These are phyloP conservation scores for Drosophila histrio DNA, from an alignment of 2,888 invertebrate species.

Conservation along the genomic window DNA sequence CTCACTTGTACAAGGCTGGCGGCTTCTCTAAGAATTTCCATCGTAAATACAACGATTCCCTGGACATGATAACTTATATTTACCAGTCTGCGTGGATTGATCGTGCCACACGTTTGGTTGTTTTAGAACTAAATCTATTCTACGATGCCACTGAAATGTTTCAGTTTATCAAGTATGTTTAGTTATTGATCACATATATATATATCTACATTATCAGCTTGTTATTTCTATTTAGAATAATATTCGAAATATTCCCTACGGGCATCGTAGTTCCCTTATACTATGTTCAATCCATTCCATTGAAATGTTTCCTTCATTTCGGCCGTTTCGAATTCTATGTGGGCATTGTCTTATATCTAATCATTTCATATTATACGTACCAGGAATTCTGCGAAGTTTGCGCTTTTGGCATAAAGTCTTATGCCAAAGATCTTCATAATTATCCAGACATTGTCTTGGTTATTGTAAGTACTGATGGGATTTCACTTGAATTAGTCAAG, in stretches of 20 bases:
- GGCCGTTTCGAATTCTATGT: accelerated
- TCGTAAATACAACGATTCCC: neutral
- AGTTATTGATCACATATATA: neutral
- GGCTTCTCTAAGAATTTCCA: constrained; percentile 9
- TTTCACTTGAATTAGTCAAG: neutral
- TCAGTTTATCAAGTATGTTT: neutral
- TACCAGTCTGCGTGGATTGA: constrained; percentile 12
- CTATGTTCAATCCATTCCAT: neutral
- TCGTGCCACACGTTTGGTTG: constrained; percentile 22
- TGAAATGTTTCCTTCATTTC: neutral
- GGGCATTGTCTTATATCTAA: neutral
- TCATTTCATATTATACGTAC: constrained; percentile 20
- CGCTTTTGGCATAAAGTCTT: neutral
- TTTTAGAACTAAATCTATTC: constrained; percentile 14
- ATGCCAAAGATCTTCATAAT: neutral
- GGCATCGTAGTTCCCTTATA: constrained; percentile 9
- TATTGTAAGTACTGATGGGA: neutral
- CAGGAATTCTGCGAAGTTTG: constrained; percentile 9
- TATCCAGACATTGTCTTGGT: constrained; percentile 3
- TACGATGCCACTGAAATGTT: neutral
- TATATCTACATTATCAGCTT: neutral
- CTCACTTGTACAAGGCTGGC: constrained; percentile 2
- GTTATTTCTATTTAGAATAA: constrained; percentile 12
- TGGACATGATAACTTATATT: neutral
- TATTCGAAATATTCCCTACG: constrained; percentile 36